phyloP scores from a whole-genome alignment of 2,113 vertebrate genomes.

The Coryphaenoides rupestris region DNA sequence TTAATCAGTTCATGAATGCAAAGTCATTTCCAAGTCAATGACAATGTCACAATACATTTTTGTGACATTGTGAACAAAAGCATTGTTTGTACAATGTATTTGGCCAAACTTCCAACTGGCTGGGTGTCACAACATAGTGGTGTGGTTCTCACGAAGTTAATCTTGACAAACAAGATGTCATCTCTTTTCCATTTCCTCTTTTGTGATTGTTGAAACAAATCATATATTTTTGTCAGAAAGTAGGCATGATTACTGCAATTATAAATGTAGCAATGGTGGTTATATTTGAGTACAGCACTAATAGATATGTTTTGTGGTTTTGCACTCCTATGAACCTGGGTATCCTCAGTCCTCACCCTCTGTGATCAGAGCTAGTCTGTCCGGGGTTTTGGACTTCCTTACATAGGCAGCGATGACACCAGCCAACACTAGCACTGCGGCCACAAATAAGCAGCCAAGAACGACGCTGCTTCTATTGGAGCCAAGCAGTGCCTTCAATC shows the following conservation, averaged over 20 bases:
- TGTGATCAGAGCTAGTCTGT: conserved; percentile 29
- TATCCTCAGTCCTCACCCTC: not conserved
- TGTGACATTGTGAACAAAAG: no score
- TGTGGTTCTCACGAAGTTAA: no score
- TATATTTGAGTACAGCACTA: not conserved
- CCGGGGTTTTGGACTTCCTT: conserved; percentile 27
- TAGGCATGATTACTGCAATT: not conserved
- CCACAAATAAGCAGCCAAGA: conserved; percentile 30
- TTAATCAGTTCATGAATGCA: no score
- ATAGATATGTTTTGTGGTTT: not conserved
- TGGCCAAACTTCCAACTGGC: no score
- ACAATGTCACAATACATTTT: no score
- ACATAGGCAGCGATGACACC: conserved; percentile 12
- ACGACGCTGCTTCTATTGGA: conserved; percentile 30
- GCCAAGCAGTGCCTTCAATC: not conserved
- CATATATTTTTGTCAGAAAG: no score
- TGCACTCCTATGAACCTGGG: not conserved
- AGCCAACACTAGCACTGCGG: conserved; percentile 23
- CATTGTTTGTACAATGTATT: no score
- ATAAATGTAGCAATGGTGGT: conserved; percentile 7
- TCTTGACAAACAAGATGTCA: no score
- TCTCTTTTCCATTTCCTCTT: no score
- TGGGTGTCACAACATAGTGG: no score
- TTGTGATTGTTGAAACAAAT: no score
- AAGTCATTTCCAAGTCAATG: no score